A percentile compares a stretch with the other conserved stretches of the same genome.
Evolutionary conservation across 2,797 vertebrate species (phyloP).

Genomic region (Silurus aristotelis): DNA sequence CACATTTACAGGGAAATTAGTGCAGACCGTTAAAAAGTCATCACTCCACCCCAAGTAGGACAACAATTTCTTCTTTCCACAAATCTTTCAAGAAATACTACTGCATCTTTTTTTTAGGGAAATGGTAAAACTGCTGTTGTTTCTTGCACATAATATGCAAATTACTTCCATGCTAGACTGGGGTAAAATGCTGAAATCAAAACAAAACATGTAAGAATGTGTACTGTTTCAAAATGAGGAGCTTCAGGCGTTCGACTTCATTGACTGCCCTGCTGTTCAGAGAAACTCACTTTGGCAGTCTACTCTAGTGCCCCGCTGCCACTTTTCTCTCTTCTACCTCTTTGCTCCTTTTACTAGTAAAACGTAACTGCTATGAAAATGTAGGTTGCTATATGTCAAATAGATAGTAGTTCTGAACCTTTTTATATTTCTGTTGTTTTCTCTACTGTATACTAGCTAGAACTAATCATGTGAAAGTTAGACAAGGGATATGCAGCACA

Average conservation of each 20-base stretch:
- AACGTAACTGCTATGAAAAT: background rate
- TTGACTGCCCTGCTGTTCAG: slow-evolving; percentile 1
- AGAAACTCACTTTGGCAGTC: slow-evolving; percentile 4
- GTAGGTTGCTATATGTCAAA: background rate
- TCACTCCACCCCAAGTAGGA: background rate
- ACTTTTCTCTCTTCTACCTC: background rate
- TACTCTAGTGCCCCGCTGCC: background rate
- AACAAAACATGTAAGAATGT: background rate
- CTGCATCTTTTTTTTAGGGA: background rate
- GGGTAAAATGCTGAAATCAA: background rate
- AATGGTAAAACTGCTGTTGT: background rate
- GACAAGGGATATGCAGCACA: no score
- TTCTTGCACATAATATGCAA: background rate
- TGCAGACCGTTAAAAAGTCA: no score
- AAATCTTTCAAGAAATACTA: background rate
- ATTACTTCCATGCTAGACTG: background rate
- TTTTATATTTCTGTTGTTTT: background rate
- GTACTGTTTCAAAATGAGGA: background rate
- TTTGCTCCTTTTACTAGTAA: slow-evolving; percentile 5
- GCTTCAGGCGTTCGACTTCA: slow-evolving; percentile 4
- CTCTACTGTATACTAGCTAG: background rate
- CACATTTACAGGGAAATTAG: background rate
- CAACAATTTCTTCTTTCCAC: background rate
- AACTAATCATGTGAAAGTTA: background rate
- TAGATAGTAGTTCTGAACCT: background rate